These are phyloP conservation scores for Typhlichthys subterraneus DNA, from an alignment of 2,797 vertebrate genomes.

Conservation along the genomic window DNA sequence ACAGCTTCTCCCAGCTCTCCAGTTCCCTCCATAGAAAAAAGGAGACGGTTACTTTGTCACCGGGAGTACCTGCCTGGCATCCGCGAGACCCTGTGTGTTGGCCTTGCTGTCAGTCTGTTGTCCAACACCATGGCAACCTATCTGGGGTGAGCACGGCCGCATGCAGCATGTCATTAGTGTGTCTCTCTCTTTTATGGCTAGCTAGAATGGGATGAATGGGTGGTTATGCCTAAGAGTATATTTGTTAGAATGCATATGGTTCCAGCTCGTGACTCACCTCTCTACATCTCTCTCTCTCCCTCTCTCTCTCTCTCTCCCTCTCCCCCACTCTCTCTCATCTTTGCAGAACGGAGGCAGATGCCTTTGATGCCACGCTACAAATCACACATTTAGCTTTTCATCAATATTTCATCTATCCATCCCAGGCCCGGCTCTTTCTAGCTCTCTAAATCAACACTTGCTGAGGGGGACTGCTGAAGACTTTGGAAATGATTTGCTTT, in stretches of 20 bases:
- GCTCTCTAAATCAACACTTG: conserved; percentile 60
- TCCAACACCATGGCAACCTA: too few species aligned
- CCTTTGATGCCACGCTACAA: conserved; percentile 74
- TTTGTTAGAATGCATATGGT: not conserved
- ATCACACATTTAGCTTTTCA: conserved; percentile 80
- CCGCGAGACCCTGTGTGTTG: too few species aligned
- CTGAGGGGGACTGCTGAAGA: conserved; percentile 20
- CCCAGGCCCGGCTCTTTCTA: conserved; percentile 45
- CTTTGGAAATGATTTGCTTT: conserved; percentile 45
- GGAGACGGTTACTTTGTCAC: too few species aligned
- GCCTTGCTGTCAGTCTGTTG: too few species aligned
- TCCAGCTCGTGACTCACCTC: not conserved
- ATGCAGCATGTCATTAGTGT: too few species aligned
- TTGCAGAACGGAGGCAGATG: conserved; percentile 56
- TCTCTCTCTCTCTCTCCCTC: conserved; percentile 12
- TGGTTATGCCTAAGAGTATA: too few species aligned
- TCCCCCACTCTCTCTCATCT: conserved; percentile 23
- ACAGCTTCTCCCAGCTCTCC: too few species aligned
- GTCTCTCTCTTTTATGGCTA: too few species aligned
- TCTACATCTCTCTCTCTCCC: conserved; percentile 1
- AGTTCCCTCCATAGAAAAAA: too few species aligned
- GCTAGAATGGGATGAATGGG: too few species aligned
- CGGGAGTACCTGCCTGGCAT: too few species aligned
- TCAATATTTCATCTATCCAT: conserved; percentile 80
- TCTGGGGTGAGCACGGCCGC: too few species aligned